Base-by-base conservation (phyloP, 2,113 vertebrate species). In the Rhea americana region DNA sequence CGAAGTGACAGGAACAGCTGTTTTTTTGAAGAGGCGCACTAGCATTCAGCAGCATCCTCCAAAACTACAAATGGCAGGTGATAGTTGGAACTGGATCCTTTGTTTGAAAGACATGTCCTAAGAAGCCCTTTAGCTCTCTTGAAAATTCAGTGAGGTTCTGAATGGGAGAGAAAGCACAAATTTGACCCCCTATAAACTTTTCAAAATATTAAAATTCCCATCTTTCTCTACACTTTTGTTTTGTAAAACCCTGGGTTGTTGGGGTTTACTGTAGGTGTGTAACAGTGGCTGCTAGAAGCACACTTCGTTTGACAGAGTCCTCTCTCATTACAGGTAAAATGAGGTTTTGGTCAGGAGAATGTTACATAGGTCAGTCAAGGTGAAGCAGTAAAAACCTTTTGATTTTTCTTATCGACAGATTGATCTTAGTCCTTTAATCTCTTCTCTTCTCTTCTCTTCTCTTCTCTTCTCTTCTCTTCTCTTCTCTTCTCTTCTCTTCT, bases 221-320 rank as follows among this genome's bases (percentile, higher is more conserved):
- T 13, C 19, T 79, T 87, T 72, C 21, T 63, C 43, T 82, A 30
- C 43, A 37, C 4, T 74, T 93, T 32, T 41, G 19, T 19, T 72
- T 65, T 70, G 8, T 51, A 61, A 59, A 35, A 2, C 3, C 13
- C 0, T 2, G 13, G 22, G 47, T 39, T 79, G 4, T 7, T 11
- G 21, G 14, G 19, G 47, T 82, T 75, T 89, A 41, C 39, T 43
- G 19, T 62, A 43, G 19, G 8, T 58, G 11, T 80, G 9, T 35
- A 20, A 9, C 19, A 68, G 25, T 68, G 30, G 45, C 68, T 72
- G 24, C 48, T 48, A 28, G 58, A 10, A 82, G 10, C 5, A 30
- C 41, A 37, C 35, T 3, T 82, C 1, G 0, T 37, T 55, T 41
- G 79, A 53, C 62, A 35, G 0, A 1, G 15, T 50, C 4, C 17